Evolutionary conservation across 2,113 vertebrate species (phyloP), one percentile per base, ranked within the genome.

Genomic region (Canis aureus): DNA sequence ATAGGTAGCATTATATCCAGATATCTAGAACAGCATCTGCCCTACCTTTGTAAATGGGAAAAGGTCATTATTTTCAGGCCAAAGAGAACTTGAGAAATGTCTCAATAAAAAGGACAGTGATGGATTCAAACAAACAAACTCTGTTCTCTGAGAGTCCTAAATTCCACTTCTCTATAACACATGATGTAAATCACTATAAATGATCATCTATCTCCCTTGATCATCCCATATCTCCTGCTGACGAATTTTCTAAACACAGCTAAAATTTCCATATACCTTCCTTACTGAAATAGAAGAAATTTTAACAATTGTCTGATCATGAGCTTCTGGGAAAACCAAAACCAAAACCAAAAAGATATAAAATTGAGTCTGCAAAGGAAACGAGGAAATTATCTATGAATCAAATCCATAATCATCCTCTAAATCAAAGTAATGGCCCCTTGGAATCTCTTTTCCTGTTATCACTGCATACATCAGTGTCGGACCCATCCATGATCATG

Each of bases 1-100:
- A 38, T 16, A 55, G 29, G 29, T 10, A 29, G 27, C 15, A 4
- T 83, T 89, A 27, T 29, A 67, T 69, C 29, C 49, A 35, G 22
- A 55, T 71, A 62, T 43, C 27, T 23, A 32, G 78, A 91, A 69
- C 11, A 59, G 60, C 8, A 17, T 82, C 20, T 69, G 19, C 16
- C 73, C 60, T 53, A 35, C 10, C 12, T 35, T 55, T 38, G 2
- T 64, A 85, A 59, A 78, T 15, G 0, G 2, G 38, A 76, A 71
- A 91, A 6, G 2, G 5, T n/a, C 17, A 49, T 49, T 32, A 1
- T 66, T 59, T 38, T 88, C 12, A 53, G 53, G 35, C 22, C 43
- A 86, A 60, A 76, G 29, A 79, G 73, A 93, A 73, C 38, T 78
- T 43, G 17, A 51, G 53, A 95, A 94, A 79, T 16, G 20, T 43